Conservation (phyloP, 2,888 invertebrate genomes). For the Drosophila mercatorum region DNA sequence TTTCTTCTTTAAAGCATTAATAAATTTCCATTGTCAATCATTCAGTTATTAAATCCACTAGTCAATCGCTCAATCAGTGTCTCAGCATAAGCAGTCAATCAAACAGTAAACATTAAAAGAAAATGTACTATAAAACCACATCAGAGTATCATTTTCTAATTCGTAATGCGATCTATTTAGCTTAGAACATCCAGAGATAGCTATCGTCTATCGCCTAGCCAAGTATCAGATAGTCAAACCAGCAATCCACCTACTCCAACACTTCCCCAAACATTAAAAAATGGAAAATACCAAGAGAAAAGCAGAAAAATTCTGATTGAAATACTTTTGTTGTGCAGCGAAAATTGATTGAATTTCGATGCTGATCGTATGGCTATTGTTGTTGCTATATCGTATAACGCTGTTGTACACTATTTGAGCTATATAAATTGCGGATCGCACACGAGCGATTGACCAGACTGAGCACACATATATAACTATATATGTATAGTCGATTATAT, state of each 20-base stretch:
- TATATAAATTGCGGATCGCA: slow-evolving; percentile 11
- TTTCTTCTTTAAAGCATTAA: neutral
- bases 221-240: neutral
- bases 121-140: neutral
- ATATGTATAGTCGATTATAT: slow-evolving; percentile 34
- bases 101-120: neutral
- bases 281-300: neutral
- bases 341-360: neutral
- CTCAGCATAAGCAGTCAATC: neutral
- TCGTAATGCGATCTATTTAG: neutral
- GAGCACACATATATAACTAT: slow-evolving; percentile 32
- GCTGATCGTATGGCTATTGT: slow-evolving; percentile 3
- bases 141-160: neutral
- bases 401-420: slow-evolving; percentile 19
- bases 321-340: neutral
- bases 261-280: neutral
- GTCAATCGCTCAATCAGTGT: neutral
- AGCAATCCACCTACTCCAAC: no score
- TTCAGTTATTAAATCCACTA: neutral
- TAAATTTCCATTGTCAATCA: neutral
- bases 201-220: neutral
- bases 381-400: slow-evolving; percentile 10
- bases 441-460: slow-evolving; percentile 18
- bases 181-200: neutral
- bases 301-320: slow-evolving; percentile 1